Percentiles rank a stretch among this genome's conserved stretches.
phyloP scores from a whole-genome alignment of 2,797 vertebrate species.

The Aldrovandia affinis region DNA sequence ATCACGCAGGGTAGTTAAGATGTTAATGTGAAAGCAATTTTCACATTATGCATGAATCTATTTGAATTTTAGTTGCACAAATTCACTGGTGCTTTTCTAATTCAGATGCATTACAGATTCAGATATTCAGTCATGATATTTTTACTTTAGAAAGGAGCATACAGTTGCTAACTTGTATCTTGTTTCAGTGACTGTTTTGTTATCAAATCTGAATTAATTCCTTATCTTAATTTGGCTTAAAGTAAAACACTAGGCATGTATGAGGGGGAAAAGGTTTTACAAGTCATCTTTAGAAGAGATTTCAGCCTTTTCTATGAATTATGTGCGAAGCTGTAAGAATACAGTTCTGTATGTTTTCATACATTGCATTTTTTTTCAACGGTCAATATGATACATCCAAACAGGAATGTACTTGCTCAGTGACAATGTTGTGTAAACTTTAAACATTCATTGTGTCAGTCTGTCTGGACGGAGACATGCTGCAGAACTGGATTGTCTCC shows the following conservation, averaged over 20 bases:
- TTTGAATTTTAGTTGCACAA: no score
- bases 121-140: background rate
- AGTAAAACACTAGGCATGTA: background rate
- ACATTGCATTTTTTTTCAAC: background rate
- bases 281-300: background rate
- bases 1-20: background rate
- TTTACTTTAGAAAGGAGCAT: background rate
- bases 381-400: background rate
- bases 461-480: slow-evolving; percentile 9
- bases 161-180: background rate
- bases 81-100: no score
- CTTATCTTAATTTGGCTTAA: background rate
- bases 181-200: background rate
- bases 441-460: background rate
- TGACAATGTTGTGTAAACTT: background rate
- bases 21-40: background rate
- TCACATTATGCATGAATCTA: background rate
- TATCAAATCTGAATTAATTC: slow-evolving; percentile 1
- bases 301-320: background rate
- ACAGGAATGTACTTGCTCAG: background rate
- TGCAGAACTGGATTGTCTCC: background rate
- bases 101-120: background rate
- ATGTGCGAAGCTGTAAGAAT: no score
- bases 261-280: background rate
- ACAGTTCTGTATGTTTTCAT: background rate